phyloP scores from a whole-genome alignment of 2,888 invertebrate species.

The Xanthia icteritia region DNA sequence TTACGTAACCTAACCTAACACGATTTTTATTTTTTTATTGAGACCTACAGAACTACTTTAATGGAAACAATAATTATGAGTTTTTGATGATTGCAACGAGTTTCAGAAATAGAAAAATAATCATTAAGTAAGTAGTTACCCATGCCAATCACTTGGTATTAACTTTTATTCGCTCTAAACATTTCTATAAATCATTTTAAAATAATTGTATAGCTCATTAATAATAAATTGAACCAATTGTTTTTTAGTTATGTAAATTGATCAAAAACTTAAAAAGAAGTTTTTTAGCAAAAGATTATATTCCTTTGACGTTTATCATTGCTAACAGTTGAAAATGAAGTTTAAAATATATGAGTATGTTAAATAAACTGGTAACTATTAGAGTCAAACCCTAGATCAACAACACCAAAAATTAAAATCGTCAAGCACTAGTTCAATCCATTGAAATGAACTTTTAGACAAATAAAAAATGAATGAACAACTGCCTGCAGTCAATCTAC shows the following conservation, averaged over 20 bases:
- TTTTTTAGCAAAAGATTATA: neutral
- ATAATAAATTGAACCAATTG: neutral
- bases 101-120: constrained; percentile 11
- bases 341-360: neutral
- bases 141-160: neutral
- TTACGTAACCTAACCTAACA: neutral
- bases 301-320: neutral
- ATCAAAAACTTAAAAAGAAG: neutral
- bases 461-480: constrained; percentile 45
- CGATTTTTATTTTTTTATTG: neutral
- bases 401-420: constrained; percentile 52
- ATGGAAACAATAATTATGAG: constrained; percentile 10
- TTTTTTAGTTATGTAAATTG: neutral
- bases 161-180: neutral
- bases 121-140: neutral
- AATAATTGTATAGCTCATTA: neutral
- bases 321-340: neutral
- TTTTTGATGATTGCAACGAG: constrained; percentile 20
- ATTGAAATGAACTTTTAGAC: constrained; percentile 50
- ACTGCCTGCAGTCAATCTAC: constrained; percentile 68
- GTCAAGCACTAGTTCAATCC: constrained; percentile 65
- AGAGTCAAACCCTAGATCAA: constrained; percentile 20
- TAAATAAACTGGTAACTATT: neutral
- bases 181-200: too few relatives aligned
- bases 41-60: neutral